Evolutionary conservation across 2,888 invertebrate species (phyloP), one percentile per base, ranked within the genome.

Genomic region (Therioaphis trifolii): DNA sequence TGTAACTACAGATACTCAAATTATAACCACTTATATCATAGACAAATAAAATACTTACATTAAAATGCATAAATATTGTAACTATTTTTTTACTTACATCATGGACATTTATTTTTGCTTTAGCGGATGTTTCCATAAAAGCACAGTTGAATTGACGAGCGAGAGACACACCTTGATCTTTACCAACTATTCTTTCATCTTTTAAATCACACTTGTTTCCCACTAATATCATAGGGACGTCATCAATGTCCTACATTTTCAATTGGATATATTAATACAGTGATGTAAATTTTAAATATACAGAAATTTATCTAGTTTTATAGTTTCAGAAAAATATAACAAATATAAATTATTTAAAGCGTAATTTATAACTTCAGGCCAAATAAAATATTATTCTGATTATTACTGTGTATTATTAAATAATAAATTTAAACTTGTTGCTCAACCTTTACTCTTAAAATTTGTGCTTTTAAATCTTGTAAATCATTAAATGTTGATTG

Each of bases 191-290:
- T 90, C 99, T 93, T 89, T 99, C 99, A 88, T 98, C 98, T 90
- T 99, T 99, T 91, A 99, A 92, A 92, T 99, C 99, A 91, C 99
- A 99, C 91, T 99, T 99, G 92, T 99, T 99, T 88, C 99, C 99
- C 87, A 99, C 99, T 89, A 99, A 91, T 87, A 99, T 98, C 98
- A 99, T 99, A 85, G 99, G 99, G 87, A 95, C 95, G 91, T 96
- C 96, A 89, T 96, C 95, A 87, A 96, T 96, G 90, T 96, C 96
- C 92, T 92, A 87, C 55, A 88, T 87, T 84, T 85, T 35, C 7
- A 35, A 5, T 35, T 35, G 3, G 3, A 35, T 35, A 35, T 35
- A 35, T 35, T 35, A 35, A 35, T 35, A 35, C 7, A 3, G 7
- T 35, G 35, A 35, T 35, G 35, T 35, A 7, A 35, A 35, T 7